Conservation (phyloP, 2,797 vertebrate species). For the Tenualosa thibaudeaui region DNA sequence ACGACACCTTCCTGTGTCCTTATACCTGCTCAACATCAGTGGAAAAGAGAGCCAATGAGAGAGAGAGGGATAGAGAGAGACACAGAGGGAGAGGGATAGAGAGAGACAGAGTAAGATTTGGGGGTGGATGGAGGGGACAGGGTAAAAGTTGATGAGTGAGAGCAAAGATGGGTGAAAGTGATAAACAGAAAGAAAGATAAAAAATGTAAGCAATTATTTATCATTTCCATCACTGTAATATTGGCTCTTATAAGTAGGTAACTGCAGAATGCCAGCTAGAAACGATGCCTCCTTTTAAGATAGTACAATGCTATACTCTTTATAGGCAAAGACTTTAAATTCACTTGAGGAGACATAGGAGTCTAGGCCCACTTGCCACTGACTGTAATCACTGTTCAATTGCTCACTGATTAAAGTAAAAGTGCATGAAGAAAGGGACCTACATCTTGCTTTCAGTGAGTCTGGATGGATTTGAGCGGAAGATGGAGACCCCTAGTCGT, state of each 20-base stretch:
- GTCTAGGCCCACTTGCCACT: neutral
- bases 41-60: neutral
- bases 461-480: slow-evolving; percentile 32
- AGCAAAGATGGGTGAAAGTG: too few species aligned
- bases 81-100: neutral
- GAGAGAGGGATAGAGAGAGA: neutral
- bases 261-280: neutral
- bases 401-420: neutral
- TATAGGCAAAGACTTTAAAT: neutral
- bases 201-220: neutral
- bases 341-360: neutral
- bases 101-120: neutral
- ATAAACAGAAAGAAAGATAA: neutral
- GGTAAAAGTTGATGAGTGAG: too few species aligned
- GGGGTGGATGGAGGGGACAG: too few species aligned
- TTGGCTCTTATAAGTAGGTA: neutral
- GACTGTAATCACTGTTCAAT: neutral
- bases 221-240: too few species aligned
- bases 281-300: neutral
- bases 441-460: slow-evolving; percentile 36
- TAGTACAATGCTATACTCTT: neutral
- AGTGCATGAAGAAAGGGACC: neutral
- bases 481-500: slow-evolving; percentile 39
- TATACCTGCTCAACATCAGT: slow-evolving; percentile 28
- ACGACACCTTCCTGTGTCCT: slow-evolving; percentile 30